Conservation (phyloP, 37 sponge, comb jelly and placozoan genomes). For the Theonella swinhoei region DNA sequence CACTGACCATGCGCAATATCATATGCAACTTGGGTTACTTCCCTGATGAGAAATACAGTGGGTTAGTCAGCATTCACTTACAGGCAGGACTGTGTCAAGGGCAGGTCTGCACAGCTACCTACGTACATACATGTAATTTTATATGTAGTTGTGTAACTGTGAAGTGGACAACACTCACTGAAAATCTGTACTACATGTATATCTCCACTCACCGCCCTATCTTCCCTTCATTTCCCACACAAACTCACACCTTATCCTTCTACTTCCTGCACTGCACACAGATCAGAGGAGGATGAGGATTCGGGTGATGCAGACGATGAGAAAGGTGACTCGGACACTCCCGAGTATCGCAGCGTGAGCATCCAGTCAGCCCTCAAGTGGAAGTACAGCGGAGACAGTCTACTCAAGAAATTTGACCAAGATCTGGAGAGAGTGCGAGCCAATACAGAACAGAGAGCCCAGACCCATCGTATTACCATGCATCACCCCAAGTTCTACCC, state of each 20-base stretch:
- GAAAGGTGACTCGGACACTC: constrained; percentile 46
- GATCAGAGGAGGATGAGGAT: neutral
- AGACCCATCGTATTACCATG: constrained; percentile 20
- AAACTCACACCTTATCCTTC: neutral
- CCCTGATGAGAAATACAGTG: too few relatives aligned
- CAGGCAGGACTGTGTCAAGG: too few relatives aligned
- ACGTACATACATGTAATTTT: too few relatives aligned
- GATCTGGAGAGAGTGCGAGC: constrained; percentile 71
- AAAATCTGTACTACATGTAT: too few relatives aligned
- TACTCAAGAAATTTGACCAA: constrained; percentile 66
- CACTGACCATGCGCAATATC: too few relatives aligned
- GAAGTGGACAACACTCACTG: too few relatives aligned
- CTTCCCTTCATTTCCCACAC: neutral
- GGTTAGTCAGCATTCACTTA: too few relatives aligned
- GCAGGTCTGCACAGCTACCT: too few relatives aligned
- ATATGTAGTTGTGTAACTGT: too few relatives aligned
- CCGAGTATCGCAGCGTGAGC: constrained; percentile 42
- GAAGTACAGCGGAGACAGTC: constrained; percentile 51
- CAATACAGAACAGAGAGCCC: constrained; percentile 21
- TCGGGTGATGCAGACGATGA: constrained; percentile 64
- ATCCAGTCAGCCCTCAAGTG: constrained; percentile 74
- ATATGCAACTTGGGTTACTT: too few relatives aligned
- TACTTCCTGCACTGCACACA: neutral
- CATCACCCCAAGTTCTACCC: constrained; percentile 33
- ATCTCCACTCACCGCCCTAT: neutral